Evolutionary conservation across 2,888 invertebrate genomes (phyloP).

Genomic region (Esperia sulphurella): DNA sequence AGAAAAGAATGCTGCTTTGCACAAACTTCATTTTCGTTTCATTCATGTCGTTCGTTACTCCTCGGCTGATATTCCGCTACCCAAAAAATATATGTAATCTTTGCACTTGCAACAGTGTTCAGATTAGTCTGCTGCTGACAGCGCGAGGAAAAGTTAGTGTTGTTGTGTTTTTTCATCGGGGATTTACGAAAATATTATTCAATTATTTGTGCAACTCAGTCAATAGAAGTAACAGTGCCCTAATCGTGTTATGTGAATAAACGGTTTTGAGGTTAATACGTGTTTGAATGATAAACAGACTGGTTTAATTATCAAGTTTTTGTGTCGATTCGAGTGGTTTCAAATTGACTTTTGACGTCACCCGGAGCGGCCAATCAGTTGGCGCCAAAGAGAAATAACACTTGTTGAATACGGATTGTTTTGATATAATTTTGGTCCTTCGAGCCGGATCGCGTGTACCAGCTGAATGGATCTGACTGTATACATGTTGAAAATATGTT

Average conservation of each 20-base stretch:
- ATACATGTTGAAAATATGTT: slow-evolving; percentile 63
- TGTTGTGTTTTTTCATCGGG: slow-evolving; percentile 10
- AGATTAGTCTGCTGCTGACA: slow-evolving; percentile 5
- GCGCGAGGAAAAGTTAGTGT: slow-evolving; percentile 5
- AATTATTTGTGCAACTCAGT: slow-evolving; percentile 21
- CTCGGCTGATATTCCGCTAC: not conserved
- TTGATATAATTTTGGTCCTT: slow-evolving; percentile 27
- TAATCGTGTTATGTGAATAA: slow-evolving; percentile 41
- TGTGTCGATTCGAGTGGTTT: slow-evolving; percentile 59
- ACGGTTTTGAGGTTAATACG: slow-evolving; percentile 17
- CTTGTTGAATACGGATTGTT: slow-evolving; percentile 34
- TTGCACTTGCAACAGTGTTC: slow-evolving; percentile 3
- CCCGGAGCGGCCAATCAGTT: slow-evolving; percentile 57
- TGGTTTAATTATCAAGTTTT: slow-evolving; percentile 19
- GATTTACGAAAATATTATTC: slow-evolving; percentile 5
- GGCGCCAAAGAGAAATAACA: slow-evolving; percentile 46
- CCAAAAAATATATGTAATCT: slow-evolving; percentile 2
- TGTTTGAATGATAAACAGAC: slow-evolving; percentile 21
- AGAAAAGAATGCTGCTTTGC: too few relatives aligned
- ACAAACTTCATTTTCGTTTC: too few relatives aligned
- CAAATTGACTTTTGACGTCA: slow-evolving; percentile 73
- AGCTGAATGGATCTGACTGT: slow-evolving; percentile 45
- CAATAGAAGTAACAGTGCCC: slow-evolving; percentile 26
- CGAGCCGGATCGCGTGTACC: slow-evolving; percentile 28
- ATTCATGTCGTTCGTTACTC: not conserved